A percentile compares a stretch with the other conserved stretches of the same genome.
Evolutionary conservation across 2,888 invertebrate species (phyloP).

Genomic region (Drosophila anomalipes): DNA sequence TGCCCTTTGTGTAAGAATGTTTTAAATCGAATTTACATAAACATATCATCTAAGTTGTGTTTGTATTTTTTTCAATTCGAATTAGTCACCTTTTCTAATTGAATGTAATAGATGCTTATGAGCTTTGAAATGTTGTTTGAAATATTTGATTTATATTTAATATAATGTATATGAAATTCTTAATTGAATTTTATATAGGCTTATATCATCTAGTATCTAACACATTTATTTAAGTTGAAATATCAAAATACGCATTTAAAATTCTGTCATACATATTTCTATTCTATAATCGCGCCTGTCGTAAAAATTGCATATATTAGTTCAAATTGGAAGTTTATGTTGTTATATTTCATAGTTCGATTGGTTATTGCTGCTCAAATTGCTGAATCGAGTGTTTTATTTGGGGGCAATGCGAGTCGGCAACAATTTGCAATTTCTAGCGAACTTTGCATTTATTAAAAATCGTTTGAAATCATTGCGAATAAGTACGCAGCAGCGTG

Average conservation of each 20-base stretch:
- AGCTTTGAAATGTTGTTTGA: background rate
- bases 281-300: background rate
- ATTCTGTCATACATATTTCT: no score
- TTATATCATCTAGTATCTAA: background rate
- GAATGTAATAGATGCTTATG: background rate
- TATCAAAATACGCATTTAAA: background rate
- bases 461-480: conserved; percentile 58
- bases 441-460: conserved; percentile 56
- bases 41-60: background rate
- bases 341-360: conserved; percentile 4
- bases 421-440: conserved; percentile 22
- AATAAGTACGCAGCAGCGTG: conserved; percentile 18
- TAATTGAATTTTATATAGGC: background rate
- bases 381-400: conserved; percentile 18
- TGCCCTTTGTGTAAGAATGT: conserved; percentile 42
- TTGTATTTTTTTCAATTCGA: background rate
- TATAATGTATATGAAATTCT: background rate
- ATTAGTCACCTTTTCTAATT: background rate
- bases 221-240: background rate
- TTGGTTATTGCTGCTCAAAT: conserved; percentile 16
- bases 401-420: conserved; percentile 15
- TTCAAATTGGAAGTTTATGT: conserved; percentile 33
- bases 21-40: background rate
- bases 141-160: background rate
- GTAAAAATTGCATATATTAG: conserved; percentile 19